Percentiles rank a stretch among this genome's conserved stretches.
phyloP scores from a whole-genome alignment of 2,113 vertebrate genomes.

The Seriola dumerili region DNA sequence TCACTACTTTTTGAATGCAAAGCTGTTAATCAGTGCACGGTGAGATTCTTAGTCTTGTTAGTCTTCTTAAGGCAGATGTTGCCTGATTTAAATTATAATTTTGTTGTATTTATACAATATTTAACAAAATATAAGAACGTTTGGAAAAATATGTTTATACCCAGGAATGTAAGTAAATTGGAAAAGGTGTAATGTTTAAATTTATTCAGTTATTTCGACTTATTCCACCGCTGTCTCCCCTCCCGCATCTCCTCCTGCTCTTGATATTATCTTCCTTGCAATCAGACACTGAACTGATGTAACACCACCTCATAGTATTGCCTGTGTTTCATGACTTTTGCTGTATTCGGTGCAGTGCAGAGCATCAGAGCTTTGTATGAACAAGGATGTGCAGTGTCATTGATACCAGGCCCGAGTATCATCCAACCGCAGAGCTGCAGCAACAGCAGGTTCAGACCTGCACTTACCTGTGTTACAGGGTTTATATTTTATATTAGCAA shows the following conservation, averaged over 20 bases:
- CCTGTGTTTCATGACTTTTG: neutral
- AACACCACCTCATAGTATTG: neutral
- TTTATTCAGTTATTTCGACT: no score
- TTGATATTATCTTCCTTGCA: neutral
- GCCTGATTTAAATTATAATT: neutral
- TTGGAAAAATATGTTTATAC: no score
- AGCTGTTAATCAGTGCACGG: neutral
- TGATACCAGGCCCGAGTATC: no score
- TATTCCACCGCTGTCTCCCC: no score
- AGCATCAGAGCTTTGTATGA: neutral
- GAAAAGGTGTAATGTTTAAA: no score
- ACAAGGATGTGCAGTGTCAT: no score
- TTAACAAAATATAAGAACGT: no score
- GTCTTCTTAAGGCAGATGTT: neutral
- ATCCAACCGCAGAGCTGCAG: no score
- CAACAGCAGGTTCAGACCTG: no score
- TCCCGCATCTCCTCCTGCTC: neutral
- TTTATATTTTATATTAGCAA: no score
- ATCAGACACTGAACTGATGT: neutral
- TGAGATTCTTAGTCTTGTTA: neutral
- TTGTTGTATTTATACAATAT: neutral
- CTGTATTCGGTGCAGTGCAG: neutral
- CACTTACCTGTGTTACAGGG: no score
- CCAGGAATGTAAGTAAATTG: no score
- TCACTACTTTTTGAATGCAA: neutral